Percentiles rank a stretch among this genome's conserved stretches.
phyloP scores from a whole-genome alignment of 30 jellyfish, hydroid and myxozoan genomes.

The Nemopilema nomurai region DNA sequence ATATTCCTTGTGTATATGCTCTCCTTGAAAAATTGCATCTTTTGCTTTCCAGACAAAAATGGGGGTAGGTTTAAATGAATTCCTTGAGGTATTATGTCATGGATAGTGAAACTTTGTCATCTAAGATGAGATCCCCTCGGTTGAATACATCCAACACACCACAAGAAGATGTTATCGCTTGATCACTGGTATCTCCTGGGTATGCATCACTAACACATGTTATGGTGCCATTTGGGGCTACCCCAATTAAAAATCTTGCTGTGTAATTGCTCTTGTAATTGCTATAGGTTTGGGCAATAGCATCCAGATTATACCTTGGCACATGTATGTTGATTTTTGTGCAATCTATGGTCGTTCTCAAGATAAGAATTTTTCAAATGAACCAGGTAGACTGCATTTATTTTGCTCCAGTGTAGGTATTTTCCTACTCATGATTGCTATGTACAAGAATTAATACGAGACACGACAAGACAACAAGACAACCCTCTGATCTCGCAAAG shows the following conservation, averaged over 20 bases:
- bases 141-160: slow-evolving; percentile 30
- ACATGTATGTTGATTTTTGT: slow-evolving; percentile 21
- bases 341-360: slow-evolving; percentile 33
- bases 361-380: not conserved
- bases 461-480: not conserved
- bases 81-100: slow-evolving; percentile 22
- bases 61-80: slow-evolving; percentile 16
- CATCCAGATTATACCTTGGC: slow-evolving; percentile 37
- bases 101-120: slow-evolving; percentile 24
- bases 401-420: slow-evolving; percentile 3
- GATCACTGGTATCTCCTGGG: slow-evolving; percentile 20
- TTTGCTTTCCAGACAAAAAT: slow-evolving; percentile 16
- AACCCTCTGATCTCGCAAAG: not conserved
- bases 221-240: slow-evolving; percentile 32
- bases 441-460: slow-evolving; percentile 1
- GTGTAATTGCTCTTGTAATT: slow-evolving; percentile 22
- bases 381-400: slow-evolving; percentile 15
- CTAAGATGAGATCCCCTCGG: slow-evolving; percentile 33
- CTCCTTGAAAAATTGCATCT: slow-evolving; percentile 17
- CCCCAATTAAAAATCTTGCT: slow-evolving; percentile 15
- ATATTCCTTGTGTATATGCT: slow-evolving; percentile 33
- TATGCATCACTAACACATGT: slow-evolving; percentile 19
- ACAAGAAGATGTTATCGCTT: slow-evolving; percentile 28
- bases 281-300: slow-evolving; percentile 27
- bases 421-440: slow-evolving; percentile 20